These are phyloP conservation scores for Etheostoma spectabile DNA, from an alignment of 2,113 vertebrate genomes.

Conservation along the genomic window DNA sequence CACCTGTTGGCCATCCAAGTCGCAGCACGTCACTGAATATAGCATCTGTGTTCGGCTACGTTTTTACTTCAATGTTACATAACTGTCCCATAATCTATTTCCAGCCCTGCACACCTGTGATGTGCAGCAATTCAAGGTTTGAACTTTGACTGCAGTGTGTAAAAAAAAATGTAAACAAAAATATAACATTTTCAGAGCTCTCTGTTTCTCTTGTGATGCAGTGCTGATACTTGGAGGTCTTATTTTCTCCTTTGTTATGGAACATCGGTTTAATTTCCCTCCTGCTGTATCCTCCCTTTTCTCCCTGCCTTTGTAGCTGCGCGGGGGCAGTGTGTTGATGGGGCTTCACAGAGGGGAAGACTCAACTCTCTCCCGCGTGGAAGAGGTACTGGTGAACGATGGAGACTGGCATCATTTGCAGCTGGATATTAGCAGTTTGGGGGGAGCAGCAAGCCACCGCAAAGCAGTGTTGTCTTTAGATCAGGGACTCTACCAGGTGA, in stretches of 20 bases:
- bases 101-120: conserved; percentile 15
- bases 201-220: neutral
- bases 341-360: conserved; percentile 85
- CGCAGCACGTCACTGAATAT: conserved; percentile 13
- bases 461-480: conserved; percentile 88
- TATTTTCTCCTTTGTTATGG: conserved; percentile 20
- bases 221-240: conserved; percentile 18
- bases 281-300: conserved; percentile 30
- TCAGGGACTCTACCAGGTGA: conserved; percentile 90
- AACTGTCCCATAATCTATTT: conserved; percentile 36
- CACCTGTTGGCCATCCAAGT: conserved; percentile 60
- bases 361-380: conserved; percentile 84
- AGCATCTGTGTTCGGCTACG: neutral
- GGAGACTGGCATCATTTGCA: conserved; percentile 92
- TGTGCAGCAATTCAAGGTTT: conserved; percentile 13
- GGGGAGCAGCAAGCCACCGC: conserved; percentile 64
- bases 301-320: conserved; percentile 80
- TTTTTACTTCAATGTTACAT: conserved; percentile 40
- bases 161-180: too few relatives aligned
- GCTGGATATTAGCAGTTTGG: conserved; percentile 84
- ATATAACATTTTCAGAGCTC: neutral
- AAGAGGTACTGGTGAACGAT: conserved; percentile 87
- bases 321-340: conserved; percentile 86
- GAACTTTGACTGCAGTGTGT: conserved; percentile 1
- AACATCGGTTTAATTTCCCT: conserved; percentile 28